A percentile compares a stretch with the other conserved stretches of the same genome.
phyloP scores from a whole-genome alignment of 2,113 vertebrate genomes.

The Tachysurus fulvidraco region DNA sequence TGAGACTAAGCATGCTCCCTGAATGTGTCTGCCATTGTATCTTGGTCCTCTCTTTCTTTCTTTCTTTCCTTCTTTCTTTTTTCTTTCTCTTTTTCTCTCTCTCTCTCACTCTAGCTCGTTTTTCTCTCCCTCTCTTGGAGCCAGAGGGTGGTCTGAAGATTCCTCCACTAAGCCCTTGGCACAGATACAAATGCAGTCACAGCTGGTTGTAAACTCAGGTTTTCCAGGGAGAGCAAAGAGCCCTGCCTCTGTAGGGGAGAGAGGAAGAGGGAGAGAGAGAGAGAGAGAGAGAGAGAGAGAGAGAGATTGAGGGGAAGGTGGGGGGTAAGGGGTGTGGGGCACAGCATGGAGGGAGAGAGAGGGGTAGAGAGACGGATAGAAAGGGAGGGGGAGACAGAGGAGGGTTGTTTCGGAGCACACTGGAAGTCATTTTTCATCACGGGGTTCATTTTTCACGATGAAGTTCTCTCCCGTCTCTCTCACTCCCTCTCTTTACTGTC shows the following conservation, averaged over 20 bases:
- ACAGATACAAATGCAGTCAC: conserved; percentile 93
- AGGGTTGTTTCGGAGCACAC: conserved; percentile 72
- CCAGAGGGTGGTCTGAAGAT: conserved; percentile 91
- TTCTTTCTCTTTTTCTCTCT: conserved; percentile 31
- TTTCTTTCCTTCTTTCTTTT: not conserved
- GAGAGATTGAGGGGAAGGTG: not conserved
- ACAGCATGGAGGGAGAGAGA: conserved; percentile 63
- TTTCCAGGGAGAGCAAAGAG: conserved; percentile 82
- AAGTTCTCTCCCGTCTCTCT: conserved; percentile 69
- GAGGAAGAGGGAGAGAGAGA: conserved; percentile 48
- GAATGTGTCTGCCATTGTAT: conserved; percentile 28
- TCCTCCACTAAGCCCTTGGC: conserved; percentile 98
- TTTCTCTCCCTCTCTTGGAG: conserved; percentile 69
- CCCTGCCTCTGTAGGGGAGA: conserved; percentile 67
- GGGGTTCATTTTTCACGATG: conserved; percentile 86
- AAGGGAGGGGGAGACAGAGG: conserved; percentile 60
- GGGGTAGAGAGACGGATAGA: conserved; percentile 55
- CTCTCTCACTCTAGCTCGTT: conserved; percentile 18
- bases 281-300: not conserved
- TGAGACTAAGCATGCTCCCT: conserved; percentile 15
- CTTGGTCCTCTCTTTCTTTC: conserved; percentile 16
- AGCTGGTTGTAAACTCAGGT: conserved; percentile 92
- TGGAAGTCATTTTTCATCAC: conserved; percentile 82
- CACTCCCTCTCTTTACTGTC: conserved; percentile 57
- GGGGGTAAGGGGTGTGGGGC: conserved; percentile 32